Evolutionary conservation across 2,888 invertebrate genomes (phyloP), one percentile per base, ranked within the genome.

Genomic region (Eupeodes luniger): DNA sequence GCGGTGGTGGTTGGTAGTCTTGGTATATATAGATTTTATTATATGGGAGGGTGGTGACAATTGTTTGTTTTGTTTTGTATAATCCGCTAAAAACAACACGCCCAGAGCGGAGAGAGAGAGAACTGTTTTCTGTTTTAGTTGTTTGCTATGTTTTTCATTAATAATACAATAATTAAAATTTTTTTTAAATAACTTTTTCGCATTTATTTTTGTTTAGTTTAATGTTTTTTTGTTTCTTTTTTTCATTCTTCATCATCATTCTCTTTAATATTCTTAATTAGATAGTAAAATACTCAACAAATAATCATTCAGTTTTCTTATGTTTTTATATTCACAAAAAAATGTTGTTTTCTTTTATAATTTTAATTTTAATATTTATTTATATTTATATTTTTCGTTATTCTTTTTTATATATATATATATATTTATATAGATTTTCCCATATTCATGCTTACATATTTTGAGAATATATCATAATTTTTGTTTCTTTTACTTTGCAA

Each of bases 201-300:
- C 78, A 79, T 89, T 89, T 89, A 86, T 89, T 80, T 70, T 67
- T 78, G 69, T 59, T 69, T 86, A 67, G 55, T 61, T 77, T 77
- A 47, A 72, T 64, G 67, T 62, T 70, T 69, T 76, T 44, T 74
- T 78, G 57, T 44, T 74, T 36, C 69, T 57, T 72, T 86, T 64
- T 69, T 69, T 89, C 53, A 53, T 76, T 85, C 77, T 75, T 83
- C 70, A 77, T 89, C 79, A 72, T 80, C 75, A 66, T 76, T 83
- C 47, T 67, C 53, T 78, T 91, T 82, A 81, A 88, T 88, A 88
- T 85, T 85, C 88, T 83, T 88, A 85, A 87, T 87, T 85, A 87
- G 80, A 90, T 91, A 91, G 89, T 91, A 92, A 93, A 93, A 93
- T 93, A 93, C 91, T 93, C 92, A 93, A 93, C 93, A 93, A 93